Conservation (phyloP, 2,888 invertebrate species). For the Nomada lathburiana region DNA sequence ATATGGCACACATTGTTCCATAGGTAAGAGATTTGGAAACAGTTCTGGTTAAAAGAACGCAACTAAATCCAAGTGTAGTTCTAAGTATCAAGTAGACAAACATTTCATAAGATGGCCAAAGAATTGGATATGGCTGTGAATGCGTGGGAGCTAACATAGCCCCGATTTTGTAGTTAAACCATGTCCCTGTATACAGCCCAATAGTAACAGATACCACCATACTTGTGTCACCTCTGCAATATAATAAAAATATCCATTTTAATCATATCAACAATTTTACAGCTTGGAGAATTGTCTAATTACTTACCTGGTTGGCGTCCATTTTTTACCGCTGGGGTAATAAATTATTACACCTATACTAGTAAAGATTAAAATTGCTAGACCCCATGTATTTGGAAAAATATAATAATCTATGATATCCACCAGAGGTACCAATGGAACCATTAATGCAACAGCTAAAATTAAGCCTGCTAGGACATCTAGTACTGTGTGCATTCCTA, state of each 20-base stretch:
- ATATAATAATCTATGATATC: conserved; percentile 90
- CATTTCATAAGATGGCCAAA: conserved; percentile 92
- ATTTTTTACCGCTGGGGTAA: conserved; percentile 93
- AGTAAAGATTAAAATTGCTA: conserved; percentile 87
- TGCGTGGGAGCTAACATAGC: conserved; percentile 87
- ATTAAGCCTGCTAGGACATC: conserved; percentile 93
- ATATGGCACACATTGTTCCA: conserved; percentile 89
- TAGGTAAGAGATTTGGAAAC: conserved; percentile 90
- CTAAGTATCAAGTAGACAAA: conserved; percentile 88
- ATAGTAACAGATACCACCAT: conserved; percentile 93
- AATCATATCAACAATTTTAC: not conserved
- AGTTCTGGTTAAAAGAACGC: conserved; percentile 89
- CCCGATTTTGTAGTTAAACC: conserved; percentile 94
- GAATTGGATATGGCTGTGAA: conserved; percentile 91
- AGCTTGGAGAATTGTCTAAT: not conserved
- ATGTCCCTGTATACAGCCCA: conserved; percentile 92
- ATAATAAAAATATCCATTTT: not conserved
- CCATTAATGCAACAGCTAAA: conserved; percentile 89
- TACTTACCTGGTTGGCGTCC: conserved; percentile 94
- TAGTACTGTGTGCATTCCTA: conserved; percentile 97
- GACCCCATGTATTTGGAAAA: conserved; percentile 88
- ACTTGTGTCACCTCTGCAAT: conserved; percentile 93
- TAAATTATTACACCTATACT: conserved; percentile 90
- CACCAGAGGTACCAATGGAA: conserved; percentile 90
- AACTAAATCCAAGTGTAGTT: conserved; percentile 91